Conservation (phyloP, 2,113 vertebrate genomes). For the Cyanistes caeruleus region DNA sequence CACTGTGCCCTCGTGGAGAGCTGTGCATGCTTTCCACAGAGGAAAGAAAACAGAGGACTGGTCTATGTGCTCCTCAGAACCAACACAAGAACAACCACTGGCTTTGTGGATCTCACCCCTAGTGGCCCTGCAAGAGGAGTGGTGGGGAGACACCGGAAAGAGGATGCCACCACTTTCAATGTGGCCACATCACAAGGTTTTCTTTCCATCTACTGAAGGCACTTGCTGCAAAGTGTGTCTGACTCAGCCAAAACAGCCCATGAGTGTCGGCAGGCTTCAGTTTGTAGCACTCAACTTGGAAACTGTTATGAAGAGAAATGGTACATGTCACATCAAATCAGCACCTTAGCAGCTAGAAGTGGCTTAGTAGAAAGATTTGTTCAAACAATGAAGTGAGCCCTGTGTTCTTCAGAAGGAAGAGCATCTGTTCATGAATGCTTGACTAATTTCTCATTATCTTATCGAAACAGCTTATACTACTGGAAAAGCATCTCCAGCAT, state of each 20-base stretch:
- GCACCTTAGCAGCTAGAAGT: constrained; percentile 21
- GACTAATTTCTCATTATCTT: constrained; percentile 69
- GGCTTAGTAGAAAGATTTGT: constrained; percentile 42
- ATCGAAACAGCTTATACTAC: constrained; percentile 24
- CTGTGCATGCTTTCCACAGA: background rate
- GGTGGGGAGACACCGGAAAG: rapidly evolving
- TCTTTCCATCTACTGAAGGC: background rate
- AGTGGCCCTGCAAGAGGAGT: background rate
- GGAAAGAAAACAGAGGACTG: background rate
- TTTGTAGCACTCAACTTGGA: background rate
- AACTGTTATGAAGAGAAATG: constrained; percentile 52
- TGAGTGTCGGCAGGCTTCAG: background rate
- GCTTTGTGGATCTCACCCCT: rapidly evolving
- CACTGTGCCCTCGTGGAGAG: background rate
- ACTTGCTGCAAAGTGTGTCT: background rate
- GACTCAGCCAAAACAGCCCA: background rate
- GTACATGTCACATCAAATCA: constrained; percentile 3
- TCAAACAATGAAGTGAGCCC: constrained; percentile 41
- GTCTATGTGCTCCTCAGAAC: background rate
- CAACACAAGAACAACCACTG: background rate
- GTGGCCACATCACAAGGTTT: background rate
- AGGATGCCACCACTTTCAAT: background rate
- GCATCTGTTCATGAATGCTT: constrained; percentile 65
- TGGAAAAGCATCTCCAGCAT: background rate
- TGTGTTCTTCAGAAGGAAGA: constrained; percentile 47